Base-by-base conservation (phyloP, 2,888 invertebrate genomes). In the Andrena minutula region DNA sequence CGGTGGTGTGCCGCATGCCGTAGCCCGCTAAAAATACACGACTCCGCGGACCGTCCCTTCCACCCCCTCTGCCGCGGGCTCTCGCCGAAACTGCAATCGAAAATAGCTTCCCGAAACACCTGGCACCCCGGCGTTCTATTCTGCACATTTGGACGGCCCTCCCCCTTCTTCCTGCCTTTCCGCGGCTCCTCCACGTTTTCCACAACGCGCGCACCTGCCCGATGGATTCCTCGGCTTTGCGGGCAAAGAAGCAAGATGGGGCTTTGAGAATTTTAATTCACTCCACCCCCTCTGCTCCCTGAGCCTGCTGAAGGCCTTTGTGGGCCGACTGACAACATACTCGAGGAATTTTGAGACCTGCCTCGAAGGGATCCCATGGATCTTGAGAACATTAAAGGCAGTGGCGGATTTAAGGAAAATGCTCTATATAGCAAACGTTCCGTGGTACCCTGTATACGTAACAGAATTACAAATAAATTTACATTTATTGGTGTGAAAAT, bases 11-110 rank as follows among this genome's bases (percentile, higher is more conserved):
- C 86, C 90, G 90, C 89, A 90, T 91, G 91, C 90, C 90, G 89
- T 87, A 89, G 85, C 83, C 79, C 83, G 80, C 92, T 91, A 92
- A 92, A 92, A 92, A 92, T 92, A 92, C 85, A 82, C 86, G 75
- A 85, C 89, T 85, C 87, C 83, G 87, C 78, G 70, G 76, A 75
- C 61, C 75, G 26, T 53, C 76, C 84, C 80, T 77, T 65, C 49
- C 76, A 75, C 75, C 82, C 76, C 71, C 84, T 76, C 70, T 84
- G 75, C 65, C 79, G 30, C 78, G 56, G 56, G 79, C 82, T 79
- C 78, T 82, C 84, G 82, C 84, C 84, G 88, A 88, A 91, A 91
- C 90, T 89, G 89, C 89, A 83, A 87, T 88, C 91, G 82, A 90
- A 92, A 91, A 91, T 91, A 91, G 86, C 88, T 82, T 79, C 73